A percentile compares a stretch with the other conserved stretches of the same genome.
Conservation (phyloP, 92 coral and sea anemone species). For the Muricea muricata region DNA sequence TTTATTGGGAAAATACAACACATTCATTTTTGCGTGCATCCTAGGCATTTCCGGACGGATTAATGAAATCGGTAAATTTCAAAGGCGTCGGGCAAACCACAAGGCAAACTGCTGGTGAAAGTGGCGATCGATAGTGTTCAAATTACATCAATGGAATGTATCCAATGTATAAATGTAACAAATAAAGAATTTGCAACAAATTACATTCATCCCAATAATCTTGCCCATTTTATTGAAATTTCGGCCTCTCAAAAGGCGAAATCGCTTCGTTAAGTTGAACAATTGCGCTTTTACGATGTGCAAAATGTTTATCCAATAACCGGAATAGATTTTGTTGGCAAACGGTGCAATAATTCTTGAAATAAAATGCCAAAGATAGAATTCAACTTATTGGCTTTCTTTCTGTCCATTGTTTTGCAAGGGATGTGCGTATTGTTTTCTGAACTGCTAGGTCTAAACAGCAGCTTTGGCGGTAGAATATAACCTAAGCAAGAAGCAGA, state of each 20-base stretch:
- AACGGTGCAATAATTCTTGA: neutral
- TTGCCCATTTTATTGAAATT: neutral
- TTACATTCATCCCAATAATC: neutral
- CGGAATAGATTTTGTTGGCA: neutral
- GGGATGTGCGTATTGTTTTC: too few relatives aligned
- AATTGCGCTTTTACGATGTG: neutral
- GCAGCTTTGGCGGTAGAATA: neutral
- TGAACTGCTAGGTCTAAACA: neutral
- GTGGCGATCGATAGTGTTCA: constrained; percentile 9
- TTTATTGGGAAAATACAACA: constrained; percentile 25
- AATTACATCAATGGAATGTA: constrained; percentile 17
- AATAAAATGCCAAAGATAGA: too few relatives aligned
- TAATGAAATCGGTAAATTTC: constrained; percentile 40
- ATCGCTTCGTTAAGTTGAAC: neutral
- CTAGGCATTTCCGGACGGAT: constrained; percentile 46
- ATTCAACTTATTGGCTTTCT: neutral
- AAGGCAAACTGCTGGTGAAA: neutral
- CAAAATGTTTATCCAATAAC: neutral
- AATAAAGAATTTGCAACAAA: neutral
- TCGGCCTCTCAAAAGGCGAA: neutral
- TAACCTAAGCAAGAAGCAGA: neutral
- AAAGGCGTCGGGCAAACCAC: constrained; percentile 24
- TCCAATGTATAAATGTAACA: neutral
- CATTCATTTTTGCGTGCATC: constrained; percentile 43
- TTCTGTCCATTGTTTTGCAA: too few relatives aligned